These are phyloP conservation scores for Eudyptes chrysolophus DNA, from an alignment of 2,113 vertebrate species.

Conservation along the genomic window DNA sequence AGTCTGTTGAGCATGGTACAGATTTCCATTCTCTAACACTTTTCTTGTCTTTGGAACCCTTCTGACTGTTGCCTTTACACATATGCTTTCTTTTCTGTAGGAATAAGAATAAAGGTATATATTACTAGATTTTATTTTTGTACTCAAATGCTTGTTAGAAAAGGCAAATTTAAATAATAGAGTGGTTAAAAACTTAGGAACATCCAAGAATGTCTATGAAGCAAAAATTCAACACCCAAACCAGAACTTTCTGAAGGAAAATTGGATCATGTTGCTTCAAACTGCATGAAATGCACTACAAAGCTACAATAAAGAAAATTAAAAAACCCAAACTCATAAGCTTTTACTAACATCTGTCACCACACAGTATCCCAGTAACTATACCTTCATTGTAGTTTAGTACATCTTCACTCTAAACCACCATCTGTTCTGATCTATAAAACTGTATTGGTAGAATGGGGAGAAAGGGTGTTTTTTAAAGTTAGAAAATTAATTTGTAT, in stretches of 20 bases:
- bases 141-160: not conserved
- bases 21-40: not conserved
- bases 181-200: not conserved
- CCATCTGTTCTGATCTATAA: slow-evolving; percentile 59
- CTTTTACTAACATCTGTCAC: slow-evolving; percentile 47
- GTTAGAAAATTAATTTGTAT: not conserved
- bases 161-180: not conserved
- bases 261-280: not conserved
- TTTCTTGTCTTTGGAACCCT: not conserved
- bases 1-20: not conserved
- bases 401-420: slow-evolving; percentile 17
- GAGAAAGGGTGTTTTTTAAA: not conserved
- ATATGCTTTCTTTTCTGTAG: not conserved
- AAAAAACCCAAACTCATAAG: not conserved
- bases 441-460: not conserved
- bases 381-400: slow-evolving; percentile 26
- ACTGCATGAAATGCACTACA: not conserved
- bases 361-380: not conserved
- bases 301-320: slow-evolving; percentile 27
- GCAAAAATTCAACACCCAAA: not conserved
- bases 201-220: not conserved
- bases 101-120: not conserved
- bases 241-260: not conserved
- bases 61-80: not conserved
- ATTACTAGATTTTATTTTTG: not conserved